Evolutionary conservation across 1,140 invertebrate species (phyloP).

Genomic region (Cotesia typhae): DNA sequence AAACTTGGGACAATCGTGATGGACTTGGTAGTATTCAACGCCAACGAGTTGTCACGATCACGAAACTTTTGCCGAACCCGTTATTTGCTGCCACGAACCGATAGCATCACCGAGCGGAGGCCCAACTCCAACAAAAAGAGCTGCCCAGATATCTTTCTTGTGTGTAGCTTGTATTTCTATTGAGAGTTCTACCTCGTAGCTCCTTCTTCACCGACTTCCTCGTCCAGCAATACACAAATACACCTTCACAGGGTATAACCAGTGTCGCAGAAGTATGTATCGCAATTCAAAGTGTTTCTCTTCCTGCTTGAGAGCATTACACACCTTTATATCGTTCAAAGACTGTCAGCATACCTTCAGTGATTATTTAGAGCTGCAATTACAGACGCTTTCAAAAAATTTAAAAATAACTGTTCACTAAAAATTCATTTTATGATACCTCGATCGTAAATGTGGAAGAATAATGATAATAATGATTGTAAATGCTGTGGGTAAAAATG

Average conservation of each 20-base stretch:
- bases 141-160: too few species aligned
- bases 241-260: neutral
- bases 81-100: conserved; percentile 38
- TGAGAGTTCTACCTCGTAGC: too few species aligned
- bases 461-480: too few species aligned
- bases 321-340: neutral
- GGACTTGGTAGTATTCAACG: conserved; percentile 36
- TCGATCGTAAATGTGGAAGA: too few species aligned
- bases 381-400: too few species aligned
- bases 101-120: conserved; percentile 35
- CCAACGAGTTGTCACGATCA: conserved; percentile 43
- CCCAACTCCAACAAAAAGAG: conserved; percentile 16
- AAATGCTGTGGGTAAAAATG: too few species aligned
- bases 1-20: conserved; percentile 37
- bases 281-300: neutral
- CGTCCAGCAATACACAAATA: neutral
- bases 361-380: too few species aligned
- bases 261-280: neutral
- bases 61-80: conserved; percentile 41
- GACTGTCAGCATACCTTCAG: too few species aligned
- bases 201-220: neutral
- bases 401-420: too few species aligned
- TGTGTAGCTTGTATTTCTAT: neutral
- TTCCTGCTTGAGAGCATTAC: conserved; percentile 4
- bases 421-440: too few species aligned